These are phyloP conservation scores for Rhagium mordax DNA, from an alignment of 2,888 invertebrate genomes.

Conservation along the genomic window DNA sequence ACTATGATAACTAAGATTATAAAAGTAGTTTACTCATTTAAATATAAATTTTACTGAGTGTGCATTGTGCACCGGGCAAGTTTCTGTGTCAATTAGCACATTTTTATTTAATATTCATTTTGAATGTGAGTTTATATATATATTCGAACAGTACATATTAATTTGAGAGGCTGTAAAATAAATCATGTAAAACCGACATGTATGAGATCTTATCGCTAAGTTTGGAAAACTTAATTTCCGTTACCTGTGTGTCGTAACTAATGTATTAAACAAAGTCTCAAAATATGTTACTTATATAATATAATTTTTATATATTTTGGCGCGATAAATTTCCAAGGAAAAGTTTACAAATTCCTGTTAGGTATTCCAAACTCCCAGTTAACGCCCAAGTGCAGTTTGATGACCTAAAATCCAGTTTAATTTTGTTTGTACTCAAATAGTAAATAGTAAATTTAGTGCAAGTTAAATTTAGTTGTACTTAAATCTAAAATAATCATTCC, in stretches of 20 bases:
- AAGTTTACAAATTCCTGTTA: background rate
- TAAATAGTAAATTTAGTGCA: conserved; percentile 29
- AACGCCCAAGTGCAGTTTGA: conserved; percentile 10
- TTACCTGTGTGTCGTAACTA: conserved; percentile 4
- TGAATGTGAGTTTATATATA: background rate
- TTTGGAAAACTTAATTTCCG: conserved; percentile 11
- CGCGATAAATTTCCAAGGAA: background rate
- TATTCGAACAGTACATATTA: conserved; percentile 1
- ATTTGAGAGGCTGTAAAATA: background rate
- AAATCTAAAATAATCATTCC: conserved; percentile 18
- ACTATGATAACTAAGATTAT: background rate
- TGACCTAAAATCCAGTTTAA: conserved; percentile 28
- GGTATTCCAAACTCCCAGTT: conserved; percentile 1
- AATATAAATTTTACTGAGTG: background rate
- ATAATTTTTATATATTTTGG: background rate
- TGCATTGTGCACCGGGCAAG: too few relatives aligned
- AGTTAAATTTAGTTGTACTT: conserved; percentile 25
- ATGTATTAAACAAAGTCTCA: background rate
- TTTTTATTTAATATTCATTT: background rate
- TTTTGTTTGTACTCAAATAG: conserved; percentile 19
- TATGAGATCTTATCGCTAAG: conserved; percentile 9
- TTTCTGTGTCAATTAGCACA: background rate
- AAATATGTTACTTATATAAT: background rate
- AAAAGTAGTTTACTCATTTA: background rate
- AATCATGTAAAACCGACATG: background rate